Base-by-base conservation (phyloP, 2,888 invertebrate species). In the Maniola hyperantus region DNA sequence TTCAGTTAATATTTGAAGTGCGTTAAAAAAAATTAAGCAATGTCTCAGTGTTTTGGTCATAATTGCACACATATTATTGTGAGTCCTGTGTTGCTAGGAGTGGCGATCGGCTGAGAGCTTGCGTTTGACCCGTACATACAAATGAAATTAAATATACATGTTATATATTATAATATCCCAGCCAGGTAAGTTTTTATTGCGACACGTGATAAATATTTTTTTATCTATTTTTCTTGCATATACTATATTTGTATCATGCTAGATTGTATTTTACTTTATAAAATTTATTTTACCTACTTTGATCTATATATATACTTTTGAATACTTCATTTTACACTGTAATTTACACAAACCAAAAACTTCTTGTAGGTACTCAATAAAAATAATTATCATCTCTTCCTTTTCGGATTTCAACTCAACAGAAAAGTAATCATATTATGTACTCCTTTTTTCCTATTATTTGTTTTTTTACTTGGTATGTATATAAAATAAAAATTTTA, bases 31-130 rank as follows among this genome's bases (percentile, higher is more conserved):
- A 57, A 13, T 39, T 20, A 20, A 57, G 20, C 6, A 13, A 11
- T 20, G 57, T 57, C 39, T 20, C 13, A 42, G 39, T 39, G 15
- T 57, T 50, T 42, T 1, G 20, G n/a, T 55, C 5, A 10, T 69
- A 59, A 61, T 54, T 66, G 66, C 66, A 66, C 63, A 64, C 53
- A 46, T 39, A 39, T 54, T 13, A 26, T 18, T 66, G 54, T 70
- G 55, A 48, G n/a, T 55, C 54, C 55, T 54, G 46, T 68, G 64
- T 62, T 64, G 58, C 64, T 58, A 64, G 64, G 59, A 55, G 50
- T 58, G 26, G 46, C 60, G 57, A 62, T 61, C 59, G 54, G 69
- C 60, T 65, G 53, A 68, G 66, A 39, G 63, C 72, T 71, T 73
- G 68, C 64, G 44, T 63, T 53, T 63, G 39, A 15, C 18, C 42